phyloP scores from a whole-genome alignment of 2,888 invertebrate species.

The Meghimatium bilineatum region DNA sequence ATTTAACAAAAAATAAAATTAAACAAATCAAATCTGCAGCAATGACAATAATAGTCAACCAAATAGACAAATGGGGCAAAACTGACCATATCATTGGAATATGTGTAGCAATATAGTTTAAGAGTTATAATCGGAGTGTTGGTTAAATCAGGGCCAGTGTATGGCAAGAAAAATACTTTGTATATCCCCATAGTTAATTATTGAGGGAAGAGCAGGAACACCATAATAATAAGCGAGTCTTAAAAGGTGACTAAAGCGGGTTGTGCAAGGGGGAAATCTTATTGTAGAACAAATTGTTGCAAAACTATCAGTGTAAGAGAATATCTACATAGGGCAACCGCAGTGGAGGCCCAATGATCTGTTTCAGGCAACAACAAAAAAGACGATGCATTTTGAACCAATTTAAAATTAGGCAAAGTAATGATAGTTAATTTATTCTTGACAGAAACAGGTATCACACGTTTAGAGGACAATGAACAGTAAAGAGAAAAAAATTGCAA shows the following conservation, averaged over 20 bases:
- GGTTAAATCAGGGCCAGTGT: not conserved
- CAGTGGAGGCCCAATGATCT: too few relatives aligned
- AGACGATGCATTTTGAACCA: not conserved
- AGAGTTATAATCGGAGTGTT: not conserved
- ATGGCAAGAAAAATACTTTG: not conserved
- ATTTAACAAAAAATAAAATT: not conserved
- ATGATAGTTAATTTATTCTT: not conserved
- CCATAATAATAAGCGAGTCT: too few relatives aligned
- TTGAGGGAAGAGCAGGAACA: too few relatives aligned
- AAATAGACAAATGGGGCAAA: conserved; percentile 12
- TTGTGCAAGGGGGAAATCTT: too few relatives aligned
- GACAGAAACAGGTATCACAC: conserved; percentile 12
- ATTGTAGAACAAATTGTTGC: too few relatives aligned
- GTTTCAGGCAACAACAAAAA: too few relatives aligned
- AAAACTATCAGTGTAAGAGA: too few relatives aligned
- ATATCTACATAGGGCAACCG: too few relatives aligned
- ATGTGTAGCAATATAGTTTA: not conserved
- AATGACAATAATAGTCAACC: conserved; percentile 6
- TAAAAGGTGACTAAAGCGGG: not conserved
- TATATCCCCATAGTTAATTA: too few relatives aligned
- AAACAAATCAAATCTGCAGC: not conserved
- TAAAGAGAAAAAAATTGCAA: conserved; percentile 29
- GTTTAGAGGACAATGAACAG: not conserved
- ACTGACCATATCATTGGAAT: not conserved
- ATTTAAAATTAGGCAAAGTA: not conserved